Conservation (phyloP, 2,888 invertebrate genomes). For the Dynastes grantii region DNA sequence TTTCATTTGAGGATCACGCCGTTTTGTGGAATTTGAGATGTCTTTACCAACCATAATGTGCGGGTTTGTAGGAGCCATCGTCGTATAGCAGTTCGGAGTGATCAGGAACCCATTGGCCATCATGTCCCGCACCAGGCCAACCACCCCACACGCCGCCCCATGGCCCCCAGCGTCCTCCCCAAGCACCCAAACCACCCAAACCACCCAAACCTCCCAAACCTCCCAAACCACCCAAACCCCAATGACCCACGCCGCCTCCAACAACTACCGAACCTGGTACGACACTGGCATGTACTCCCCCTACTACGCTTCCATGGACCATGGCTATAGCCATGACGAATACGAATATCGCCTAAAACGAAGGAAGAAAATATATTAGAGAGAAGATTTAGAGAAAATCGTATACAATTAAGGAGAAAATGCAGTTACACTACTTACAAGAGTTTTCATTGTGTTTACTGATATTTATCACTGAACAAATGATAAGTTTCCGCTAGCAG, state of each 20-base stretch:
- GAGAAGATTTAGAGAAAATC: neutral
- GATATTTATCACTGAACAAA: conserved; percentile 47
- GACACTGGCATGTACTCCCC: conserved; percentile 40
- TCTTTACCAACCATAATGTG: conserved; percentile 50
- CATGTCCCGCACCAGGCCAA: conserved; percentile 57
- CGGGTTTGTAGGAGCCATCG: conserved; percentile 64
- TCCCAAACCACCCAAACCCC: conserved; percentile 36
- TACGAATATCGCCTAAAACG: conserved; percentile 46
- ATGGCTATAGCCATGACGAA: conserved; percentile 51
- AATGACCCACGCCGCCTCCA: conserved; percentile 41
- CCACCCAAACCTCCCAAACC: conserved; percentile 22
- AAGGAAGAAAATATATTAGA: neutral
- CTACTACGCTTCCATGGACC: conserved; percentile 50
- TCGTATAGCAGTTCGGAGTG: conserved; percentile 61
- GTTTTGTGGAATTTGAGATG: neutral
- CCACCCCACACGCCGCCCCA: conserved; percentile 38
- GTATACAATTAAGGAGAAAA: no score
- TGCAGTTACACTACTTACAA: conserved; percentile 37
- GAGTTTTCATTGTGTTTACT: conserved; percentile 47
- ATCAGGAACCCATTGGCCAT: conserved; percentile 60
- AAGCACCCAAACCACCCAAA: conserved; percentile 13
- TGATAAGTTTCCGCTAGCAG: conserved; percentile 40
- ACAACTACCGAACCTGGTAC: conserved; percentile 50
- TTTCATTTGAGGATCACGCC: conserved; percentile 15
- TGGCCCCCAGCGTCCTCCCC: conserved; percentile 11